phyloP scores from a whole-genome alignment of 2,113 vertebrate species.

The Cranoglanis bouderius region DNA sequence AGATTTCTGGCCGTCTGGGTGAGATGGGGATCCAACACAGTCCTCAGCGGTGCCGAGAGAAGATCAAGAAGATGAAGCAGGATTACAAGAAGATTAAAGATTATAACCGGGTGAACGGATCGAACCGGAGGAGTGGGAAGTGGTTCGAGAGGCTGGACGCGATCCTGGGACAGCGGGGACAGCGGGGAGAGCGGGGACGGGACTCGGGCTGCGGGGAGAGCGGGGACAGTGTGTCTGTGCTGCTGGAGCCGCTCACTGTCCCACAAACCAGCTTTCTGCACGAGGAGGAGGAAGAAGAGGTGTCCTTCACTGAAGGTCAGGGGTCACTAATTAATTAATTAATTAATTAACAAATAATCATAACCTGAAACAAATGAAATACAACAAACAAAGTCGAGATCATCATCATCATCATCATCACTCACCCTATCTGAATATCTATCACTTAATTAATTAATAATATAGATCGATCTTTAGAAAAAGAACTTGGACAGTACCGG shows the following conservation, averaged over 20 bases:
- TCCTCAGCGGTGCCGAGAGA: constrained; percentile 50
- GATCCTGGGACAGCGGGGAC: constrained; percentile 25
- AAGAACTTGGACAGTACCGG: too few species aligned
- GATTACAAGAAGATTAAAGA: constrained; percentile 53
- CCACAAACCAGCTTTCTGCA: not conserved
- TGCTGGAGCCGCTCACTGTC: not conserved
- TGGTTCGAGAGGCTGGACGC: constrained; percentile 49
- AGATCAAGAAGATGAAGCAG: constrained; percentile 58
- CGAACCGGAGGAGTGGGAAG: constrained; percentile 12
- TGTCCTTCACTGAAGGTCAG: constrained; percentile 2
- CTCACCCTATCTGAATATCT: too few species aligned
- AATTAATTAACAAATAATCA: not conserved
- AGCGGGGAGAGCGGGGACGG: not conserved
- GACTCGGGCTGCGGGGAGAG: not conserved
- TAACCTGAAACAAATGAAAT: too few species aligned
- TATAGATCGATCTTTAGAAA: too few species aligned
- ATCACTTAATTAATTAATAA: too few species aligned
- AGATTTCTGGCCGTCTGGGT: constrained; percentile 13
- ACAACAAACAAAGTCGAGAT: not conserved
- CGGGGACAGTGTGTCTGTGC: not conserved
- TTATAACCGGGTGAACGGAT: constrained; percentile 18
- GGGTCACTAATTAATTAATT: not conserved
- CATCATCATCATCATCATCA: too few species aligned
- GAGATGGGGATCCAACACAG: constrained; percentile 42
- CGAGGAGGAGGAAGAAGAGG: not conserved